Base-by-base conservation (phyloP, 2,113 vertebrate species). In the pig (Sus scrofa) region DNA sequence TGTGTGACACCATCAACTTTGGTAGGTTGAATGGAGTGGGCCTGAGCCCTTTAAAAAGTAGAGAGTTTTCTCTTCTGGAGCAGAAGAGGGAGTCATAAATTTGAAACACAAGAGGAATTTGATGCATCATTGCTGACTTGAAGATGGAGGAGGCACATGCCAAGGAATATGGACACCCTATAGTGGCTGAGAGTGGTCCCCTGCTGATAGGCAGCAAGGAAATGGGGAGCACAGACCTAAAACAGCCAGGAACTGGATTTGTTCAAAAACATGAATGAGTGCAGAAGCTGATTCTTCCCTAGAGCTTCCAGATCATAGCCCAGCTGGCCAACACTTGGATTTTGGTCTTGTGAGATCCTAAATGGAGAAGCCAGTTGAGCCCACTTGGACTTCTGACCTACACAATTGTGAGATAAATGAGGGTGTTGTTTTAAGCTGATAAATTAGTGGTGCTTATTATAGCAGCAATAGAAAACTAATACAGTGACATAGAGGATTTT, bases 31-130 rank as follows among this genome's bases (percentile, higher is more conserved):
- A 82, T 75, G 34, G 56, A 22, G 67, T 88, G 60, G 44, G 13
- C 32, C 62, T 7, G 58, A 63, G 39, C n/a, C 68, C 4, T 58
- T 82, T 79, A 37, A 77, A 79, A 79, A 83, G 79, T 54, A 16
- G 62, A 60, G 70, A 74, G n/a, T 75, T 67, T 94, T 92, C n/a
- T 89, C n/a, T 78, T 54, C 50, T 71, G 73, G 65, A 54, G 26
- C 52, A 82, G 88, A 82, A 71, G 68, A 34, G 14, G 3, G 81
- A 94, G 30, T 34, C 70, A 93, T 37, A 37, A n/a, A 34, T 79
- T 85, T 87, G 70, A 93, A 95, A 50, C 22, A 13, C 14, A 60
- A 60, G 52, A 16, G 39, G n/a, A 22, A 65, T 67, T 60, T 90
- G 63, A 78, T 30, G 9, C 26, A 63, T 2, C 3, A 27, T 67